Evolutionary conservation across 2,797 vertebrate genomes (phyloP).

Genomic region (Cossypha heuglini): DNA sequence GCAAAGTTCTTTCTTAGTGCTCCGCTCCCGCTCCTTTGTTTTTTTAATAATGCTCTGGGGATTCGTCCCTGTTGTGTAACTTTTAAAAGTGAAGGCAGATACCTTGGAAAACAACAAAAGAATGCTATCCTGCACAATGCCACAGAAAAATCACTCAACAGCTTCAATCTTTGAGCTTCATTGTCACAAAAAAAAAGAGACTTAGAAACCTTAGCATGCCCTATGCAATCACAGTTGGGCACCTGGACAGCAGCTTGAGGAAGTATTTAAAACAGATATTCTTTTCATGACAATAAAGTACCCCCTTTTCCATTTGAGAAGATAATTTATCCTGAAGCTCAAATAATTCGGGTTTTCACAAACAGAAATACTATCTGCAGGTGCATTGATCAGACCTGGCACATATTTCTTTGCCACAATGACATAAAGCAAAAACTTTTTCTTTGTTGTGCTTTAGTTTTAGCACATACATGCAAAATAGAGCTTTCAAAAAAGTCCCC

Average conservation of each 20-base stretch:
- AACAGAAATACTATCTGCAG: neutral
- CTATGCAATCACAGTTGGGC: neutral
- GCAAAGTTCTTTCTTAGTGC: neutral
- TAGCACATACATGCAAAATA: neutral
- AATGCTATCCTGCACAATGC: neutral
- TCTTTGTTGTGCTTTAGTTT: neutral
- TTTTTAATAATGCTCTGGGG: neutral
- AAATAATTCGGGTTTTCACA: neutral
- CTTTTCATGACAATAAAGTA: neutral
- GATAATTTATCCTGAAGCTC: neutral
- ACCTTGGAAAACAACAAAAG: neutral
- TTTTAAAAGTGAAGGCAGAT: neutral
- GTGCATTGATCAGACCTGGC: neutral
- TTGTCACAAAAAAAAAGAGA: neutral
- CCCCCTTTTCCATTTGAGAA: neutral
- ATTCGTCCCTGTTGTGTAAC: neutral
- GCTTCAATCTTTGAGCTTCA: neutral
- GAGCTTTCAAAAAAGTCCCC: neutral
- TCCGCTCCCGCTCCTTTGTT: neutral
- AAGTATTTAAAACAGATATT: neutral
- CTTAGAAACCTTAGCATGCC: neutral
- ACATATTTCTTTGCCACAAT: neutral
- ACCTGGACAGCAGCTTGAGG: neutral
- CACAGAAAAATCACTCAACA: neutral
- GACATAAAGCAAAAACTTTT: neutral